These are phyloP conservation scores for Atrina japonica DNA, from an alignment of 2,888 invertebrate species.

Conservation along the genomic window DNA sequence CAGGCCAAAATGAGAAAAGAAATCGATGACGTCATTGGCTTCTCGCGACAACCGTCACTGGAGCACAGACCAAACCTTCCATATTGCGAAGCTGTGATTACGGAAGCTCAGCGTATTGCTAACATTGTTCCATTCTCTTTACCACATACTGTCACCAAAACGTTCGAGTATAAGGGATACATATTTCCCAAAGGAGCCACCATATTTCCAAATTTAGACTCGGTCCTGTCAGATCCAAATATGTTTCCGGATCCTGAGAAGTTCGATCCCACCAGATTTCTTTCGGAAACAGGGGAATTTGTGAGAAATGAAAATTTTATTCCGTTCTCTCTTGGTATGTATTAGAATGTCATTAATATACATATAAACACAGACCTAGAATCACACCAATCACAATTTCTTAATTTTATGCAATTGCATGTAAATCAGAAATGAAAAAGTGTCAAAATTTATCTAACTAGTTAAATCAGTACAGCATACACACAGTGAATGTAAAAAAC, in stretches of 20 bases:
- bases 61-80: constrained; percentile 1
- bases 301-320: background rate
- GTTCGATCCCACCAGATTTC: constrained; percentile 13
- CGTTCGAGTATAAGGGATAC: constrained; percentile 1
- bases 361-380: no score
- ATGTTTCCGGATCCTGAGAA: background rate
- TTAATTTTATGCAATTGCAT: no score
- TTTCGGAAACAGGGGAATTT: constrained; percentile 4
- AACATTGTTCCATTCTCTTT: background rate
- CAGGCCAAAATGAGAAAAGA: constrained; percentile 8
- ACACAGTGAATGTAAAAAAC: no score
- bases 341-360: no score
- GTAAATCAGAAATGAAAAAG: no score
- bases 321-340: constrained; percentile 15
- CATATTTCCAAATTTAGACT: background rate
- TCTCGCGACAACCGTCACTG: background rate
- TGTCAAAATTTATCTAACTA: no score
- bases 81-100: constrained; percentile 9
- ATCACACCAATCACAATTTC: no score
- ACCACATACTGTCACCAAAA: background rate
- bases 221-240: constrained; percentile 1
- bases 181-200: constrained; percentile 7
- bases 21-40: constrained; percentile 5
- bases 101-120: background rate
- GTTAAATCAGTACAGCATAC: no score